A percentile compares a stretch with the other conserved stretches of the same genome.
These are phyloP conservation scores for Xiphydria camelus DNA, from an alignment of 2,888 invertebrate species.

Conservation along the genomic window DNA sequence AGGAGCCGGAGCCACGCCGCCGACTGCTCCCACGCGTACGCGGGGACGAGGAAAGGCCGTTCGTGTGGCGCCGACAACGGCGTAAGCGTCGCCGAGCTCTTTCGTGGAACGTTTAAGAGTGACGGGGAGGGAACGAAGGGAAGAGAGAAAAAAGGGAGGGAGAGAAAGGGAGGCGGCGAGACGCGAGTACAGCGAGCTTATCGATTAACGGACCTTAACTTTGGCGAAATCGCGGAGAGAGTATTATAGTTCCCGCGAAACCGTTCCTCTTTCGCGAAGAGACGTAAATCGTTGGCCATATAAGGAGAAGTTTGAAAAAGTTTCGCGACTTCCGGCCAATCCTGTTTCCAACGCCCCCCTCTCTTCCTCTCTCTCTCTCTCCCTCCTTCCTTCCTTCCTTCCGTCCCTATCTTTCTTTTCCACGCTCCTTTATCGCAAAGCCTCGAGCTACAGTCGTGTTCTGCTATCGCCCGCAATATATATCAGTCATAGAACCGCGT, in stretches of 20 bases:
- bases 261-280: too few relatives aligned
- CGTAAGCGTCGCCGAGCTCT: too few relatives aligned
- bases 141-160: constrained; percentile 18
- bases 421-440: too few relatives aligned
- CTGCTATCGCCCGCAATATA: too few relatives aligned
- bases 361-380: constrained; percentile 4
- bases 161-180: constrained; percentile 4
- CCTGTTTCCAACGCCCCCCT: constrained; percentile 17
- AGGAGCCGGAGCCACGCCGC: too few relatives aligned
- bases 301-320: constrained; percentile 32
- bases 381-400: constrained; percentile 1
- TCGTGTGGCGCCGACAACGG: too few relatives aligned
- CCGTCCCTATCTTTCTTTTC: constrained; percentile 9
- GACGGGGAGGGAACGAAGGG: constrained; percentile 1
- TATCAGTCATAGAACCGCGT: too few relatives aligned
- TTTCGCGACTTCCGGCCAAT: constrained; percentile 31
- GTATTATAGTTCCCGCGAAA: too few relatives aligned
- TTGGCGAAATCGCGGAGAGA: constrained; percentile 25
- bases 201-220: constrained; percentile 31
- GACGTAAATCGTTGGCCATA: constrained; percentile 35
- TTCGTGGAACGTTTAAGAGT: too few relatives aligned
- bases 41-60: too few relatives aligned
- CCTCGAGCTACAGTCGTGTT: too few relatives aligned
- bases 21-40: too few relatives aligned
- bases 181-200: constrained; percentile 16